Percentiles rank a stretch among this genome's conserved stretches.
Conservation (phyloP, 1,140 invertebrate species). For the Glossosoma conforme region DNA sequence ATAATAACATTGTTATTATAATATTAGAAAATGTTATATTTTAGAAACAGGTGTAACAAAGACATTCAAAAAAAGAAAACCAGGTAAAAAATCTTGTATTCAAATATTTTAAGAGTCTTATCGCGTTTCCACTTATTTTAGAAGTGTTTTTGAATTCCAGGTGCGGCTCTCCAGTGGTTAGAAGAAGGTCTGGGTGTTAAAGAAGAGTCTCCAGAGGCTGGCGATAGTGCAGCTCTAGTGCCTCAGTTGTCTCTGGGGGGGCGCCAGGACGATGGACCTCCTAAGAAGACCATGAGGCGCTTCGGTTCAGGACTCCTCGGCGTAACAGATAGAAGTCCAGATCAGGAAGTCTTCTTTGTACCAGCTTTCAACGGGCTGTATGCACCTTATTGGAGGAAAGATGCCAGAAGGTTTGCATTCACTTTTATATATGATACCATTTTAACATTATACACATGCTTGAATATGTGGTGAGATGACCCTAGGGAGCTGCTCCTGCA, state of each 20-base stretch:
- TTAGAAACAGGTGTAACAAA: too few relatives aligned
- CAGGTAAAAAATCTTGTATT: too few relatives aligned
- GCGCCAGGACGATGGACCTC: not conserved
- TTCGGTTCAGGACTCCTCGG: not conserved
- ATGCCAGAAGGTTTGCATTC: conserved; percentile 71
- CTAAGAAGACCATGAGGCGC: not conserved
- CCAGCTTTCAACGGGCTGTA: conserved; percentile 92
- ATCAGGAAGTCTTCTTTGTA: conserved; percentile 83
- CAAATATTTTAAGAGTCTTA: too few relatives aligned
- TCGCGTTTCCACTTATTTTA: too few relatives aligned
- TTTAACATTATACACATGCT: too few relatives aligned
- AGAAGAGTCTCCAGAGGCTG: conserved; percentile 41
- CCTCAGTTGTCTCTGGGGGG: not conserved
- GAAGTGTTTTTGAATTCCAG: too few relatives aligned
- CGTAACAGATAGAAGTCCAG: conserved; percentile 44
- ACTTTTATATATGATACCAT: too few relatives aligned
- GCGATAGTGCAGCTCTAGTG: conserved; percentile 26
- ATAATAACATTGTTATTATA: too few relatives aligned
- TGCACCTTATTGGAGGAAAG: conserved; percentile 90
- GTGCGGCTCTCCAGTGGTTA: conserved; percentile 78
- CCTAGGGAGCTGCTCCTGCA: too few relatives aligned
- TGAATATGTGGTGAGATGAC: too few relatives aligned
- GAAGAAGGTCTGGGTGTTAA: conserved; percentile 76
- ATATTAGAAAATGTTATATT: too few relatives aligned
- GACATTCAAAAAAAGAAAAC: too few relatives aligned